phyloP scores from a whole-genome alignment of 2,113 vertebrate species.

The Toxostoma redivivum region DNA sequence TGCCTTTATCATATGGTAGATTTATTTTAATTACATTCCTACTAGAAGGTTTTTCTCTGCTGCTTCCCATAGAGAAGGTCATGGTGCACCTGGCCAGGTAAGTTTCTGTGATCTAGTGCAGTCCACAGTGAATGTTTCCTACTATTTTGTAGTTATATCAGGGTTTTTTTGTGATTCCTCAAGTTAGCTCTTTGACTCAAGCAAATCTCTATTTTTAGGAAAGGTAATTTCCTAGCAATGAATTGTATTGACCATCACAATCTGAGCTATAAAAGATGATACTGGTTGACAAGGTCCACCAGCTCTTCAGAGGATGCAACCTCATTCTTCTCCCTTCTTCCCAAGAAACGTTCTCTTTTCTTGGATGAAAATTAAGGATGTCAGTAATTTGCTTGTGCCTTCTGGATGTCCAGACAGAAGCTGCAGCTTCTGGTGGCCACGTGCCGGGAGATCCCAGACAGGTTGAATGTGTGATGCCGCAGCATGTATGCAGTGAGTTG shows the following conservation, averaged over 20 bases:
- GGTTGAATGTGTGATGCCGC: background rate
- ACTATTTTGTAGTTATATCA: background rate
- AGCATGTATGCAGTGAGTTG: background rate
- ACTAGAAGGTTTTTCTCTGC: background rate
- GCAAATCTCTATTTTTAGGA: background rate
- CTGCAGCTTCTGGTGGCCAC: background rate
- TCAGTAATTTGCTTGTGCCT: constrained; percentile 13
- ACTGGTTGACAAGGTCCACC: background rate
- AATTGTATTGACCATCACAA: background rate
- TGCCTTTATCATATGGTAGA: background rate
- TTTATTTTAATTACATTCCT: background rate
- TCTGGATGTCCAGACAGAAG: constrained; percentile 3
- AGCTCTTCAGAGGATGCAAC: background rate
- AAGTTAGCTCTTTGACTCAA: background rate
- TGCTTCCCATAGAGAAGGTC: background rate
- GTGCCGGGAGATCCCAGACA: background rate
- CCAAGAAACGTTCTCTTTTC: background rate
- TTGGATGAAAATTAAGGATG: background rate
- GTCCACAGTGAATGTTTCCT: background rate
- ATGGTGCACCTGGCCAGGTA: background rate
- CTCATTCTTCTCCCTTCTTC: background rate
- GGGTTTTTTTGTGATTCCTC: background rate
- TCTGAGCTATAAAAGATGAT: background rate
- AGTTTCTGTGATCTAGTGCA: background rate
- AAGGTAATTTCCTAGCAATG: background rate